Evolutionary conservation across 2,113 vertebrate genomes (phyloP).

Genomic region (Dunckerocampus dactyliophorus): DNA sequence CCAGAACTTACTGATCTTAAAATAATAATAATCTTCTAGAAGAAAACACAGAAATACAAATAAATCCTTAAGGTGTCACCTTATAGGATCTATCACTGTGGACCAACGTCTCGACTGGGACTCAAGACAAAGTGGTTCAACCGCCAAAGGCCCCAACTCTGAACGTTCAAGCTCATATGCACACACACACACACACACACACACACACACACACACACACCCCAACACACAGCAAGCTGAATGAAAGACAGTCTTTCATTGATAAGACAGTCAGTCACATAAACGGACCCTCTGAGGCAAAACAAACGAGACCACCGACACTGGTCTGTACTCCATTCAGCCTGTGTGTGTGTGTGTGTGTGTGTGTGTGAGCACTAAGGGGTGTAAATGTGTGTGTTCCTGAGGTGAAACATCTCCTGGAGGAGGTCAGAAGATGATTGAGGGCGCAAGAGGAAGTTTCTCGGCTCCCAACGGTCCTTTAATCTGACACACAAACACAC

Average conservation of each 20-base stretch:
- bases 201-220: too few species aligned
- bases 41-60: too few species aligned
- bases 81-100: too few species aligned
- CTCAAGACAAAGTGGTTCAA: too few species aligned
- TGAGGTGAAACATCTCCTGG: constrained; percentile 27
- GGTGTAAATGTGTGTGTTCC: constrained; percentile 40
- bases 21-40: too few species aligned
- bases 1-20: too few species aligned
- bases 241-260: constrained; percentile 66
- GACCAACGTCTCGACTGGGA: too few species aligned
- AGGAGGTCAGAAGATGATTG: constrained; percentile 24
- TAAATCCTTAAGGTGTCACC: too few species aligned
- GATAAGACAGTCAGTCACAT: constrained; percentile 62
- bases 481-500: constrained; percentile 60
- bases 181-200: too few species aligned
- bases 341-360: constrained; percentile 18
- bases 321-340: constrained; percentile 47
- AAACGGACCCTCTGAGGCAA: constrained; percentile 53
- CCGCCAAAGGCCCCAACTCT: too few species aligned
- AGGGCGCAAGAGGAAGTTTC: constrained; percentile 45
- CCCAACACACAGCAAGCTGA: constrained; percentile 11
- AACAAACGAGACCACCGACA: constrained; percentile 50
- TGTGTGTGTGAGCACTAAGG: constrained; percentile 8
- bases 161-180: too few species aligned
- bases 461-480: constrained; percentile 44